Percentiles rank a stretch among this genome's conserved stretches.
phyloP scores from a whole-genome alignment of 2,888 invertebrate genomes.

The Drosophila peninsularis region DNA sequence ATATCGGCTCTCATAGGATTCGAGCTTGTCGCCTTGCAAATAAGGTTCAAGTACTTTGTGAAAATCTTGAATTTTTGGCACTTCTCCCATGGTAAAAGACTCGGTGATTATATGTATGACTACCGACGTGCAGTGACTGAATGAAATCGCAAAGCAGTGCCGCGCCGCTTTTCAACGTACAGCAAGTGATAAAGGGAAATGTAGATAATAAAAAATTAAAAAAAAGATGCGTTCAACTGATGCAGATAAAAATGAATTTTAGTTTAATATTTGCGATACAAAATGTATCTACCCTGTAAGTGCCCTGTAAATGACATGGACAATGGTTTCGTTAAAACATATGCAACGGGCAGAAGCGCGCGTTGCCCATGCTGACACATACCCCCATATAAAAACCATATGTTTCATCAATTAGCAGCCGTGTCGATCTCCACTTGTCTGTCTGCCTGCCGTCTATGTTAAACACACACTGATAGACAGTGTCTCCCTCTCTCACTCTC shows the following conservation, averaged over 20 bases:
- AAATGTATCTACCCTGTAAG: conserved; percentile 9
- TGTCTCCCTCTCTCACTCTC: background rate
- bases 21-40: conserved; percentile 74
- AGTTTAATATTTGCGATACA: conserved; percentile 26
- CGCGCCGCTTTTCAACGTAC: conserved; percentile 41
- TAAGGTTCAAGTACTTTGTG: conserved; percentile 73
- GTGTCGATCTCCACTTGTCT: background rate
- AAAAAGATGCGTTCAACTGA: conserved; percentile 47
- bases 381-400: no score
- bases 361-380: background rate
- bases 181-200: conserved; percentile 8
- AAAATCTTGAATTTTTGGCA: conserved; percentile 79
- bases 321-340: background rate
- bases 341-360: background rate
- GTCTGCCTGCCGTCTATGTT: no score
- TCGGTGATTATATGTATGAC: conserved; percentile 1
- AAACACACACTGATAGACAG: background rate
- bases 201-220: conserved; percentile 32
- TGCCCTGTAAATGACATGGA: background rate
- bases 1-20: conserved; percentile 83
- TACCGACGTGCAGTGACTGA: conserved; percentile 19
- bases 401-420: background rate
- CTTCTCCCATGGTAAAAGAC: conserved; percentile 61
- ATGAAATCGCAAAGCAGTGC: conserved; percentile 23
- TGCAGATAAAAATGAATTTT: conserved; percentile 46